These are phyloP conservation scores for Nasonia longicornis DNA, from an alignment of 1,140 invertebrate genomes.

Conservation along the genomic window DNA sequence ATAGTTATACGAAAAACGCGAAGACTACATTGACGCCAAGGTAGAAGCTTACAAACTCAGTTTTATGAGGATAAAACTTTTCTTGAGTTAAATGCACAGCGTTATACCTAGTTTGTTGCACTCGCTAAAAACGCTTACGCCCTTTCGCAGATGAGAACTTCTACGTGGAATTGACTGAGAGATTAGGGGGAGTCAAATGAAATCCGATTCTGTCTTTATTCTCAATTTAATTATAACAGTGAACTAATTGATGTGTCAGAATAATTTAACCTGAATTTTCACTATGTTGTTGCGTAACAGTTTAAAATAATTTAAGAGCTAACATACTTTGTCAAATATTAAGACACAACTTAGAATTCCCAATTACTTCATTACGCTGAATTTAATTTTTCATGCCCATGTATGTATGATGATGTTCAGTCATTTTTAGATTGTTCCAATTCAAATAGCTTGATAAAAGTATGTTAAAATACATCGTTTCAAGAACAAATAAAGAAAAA, in stretches of 20 bases:
- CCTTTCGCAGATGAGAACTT: background rate
- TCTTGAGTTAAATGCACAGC: background rate
- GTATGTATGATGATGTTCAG: no score
- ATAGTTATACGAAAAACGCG: background rate
- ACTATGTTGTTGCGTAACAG: conserved; percentile 21
- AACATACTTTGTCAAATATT: background rate
- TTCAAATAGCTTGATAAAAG: no score
- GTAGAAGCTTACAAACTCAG: background rate
- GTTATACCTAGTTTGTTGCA: background rate
- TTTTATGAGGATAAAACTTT: background rate
- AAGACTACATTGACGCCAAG: background rate
- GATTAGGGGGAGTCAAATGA: background rate
- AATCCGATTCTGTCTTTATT: no score
- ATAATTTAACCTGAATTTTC: conserved; percentile 1
- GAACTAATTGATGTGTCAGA: background rate
- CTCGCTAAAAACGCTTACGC: background rate
- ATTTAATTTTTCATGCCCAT: no score
- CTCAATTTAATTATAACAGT: no score
- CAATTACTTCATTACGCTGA: no score
- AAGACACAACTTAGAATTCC: no score
- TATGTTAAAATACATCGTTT: no score
- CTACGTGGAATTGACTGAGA: background rate
- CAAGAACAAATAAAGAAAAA: no score
- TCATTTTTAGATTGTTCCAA: no score
- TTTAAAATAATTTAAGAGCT: conserved; percentile 4